Evolutionary conservation across 1,140 invertebrate genomes (phyloP).

Genomic region (Tetranychus urticae): DNA sequence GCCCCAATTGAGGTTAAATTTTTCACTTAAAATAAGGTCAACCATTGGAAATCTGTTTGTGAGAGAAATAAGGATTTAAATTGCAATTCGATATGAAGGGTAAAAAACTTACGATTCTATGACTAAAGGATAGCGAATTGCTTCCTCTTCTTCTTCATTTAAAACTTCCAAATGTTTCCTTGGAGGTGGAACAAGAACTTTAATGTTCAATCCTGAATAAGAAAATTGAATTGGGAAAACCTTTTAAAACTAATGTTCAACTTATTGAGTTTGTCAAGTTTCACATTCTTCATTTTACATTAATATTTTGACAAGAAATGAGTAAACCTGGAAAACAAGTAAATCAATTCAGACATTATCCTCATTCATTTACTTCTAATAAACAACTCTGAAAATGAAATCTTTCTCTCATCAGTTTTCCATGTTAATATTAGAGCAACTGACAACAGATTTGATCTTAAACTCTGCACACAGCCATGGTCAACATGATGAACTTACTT

Average conservation of each 20-base stretch:
- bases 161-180: not conserved
- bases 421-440: no score
- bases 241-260: no score
- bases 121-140: slow-evolving; percentile 24
- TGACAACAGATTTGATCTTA: no score
- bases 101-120: not conserved
- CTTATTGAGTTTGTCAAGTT: no score
- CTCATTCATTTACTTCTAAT: no score
- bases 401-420: no score
- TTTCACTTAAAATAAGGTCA: not conserved
- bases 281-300: no score
- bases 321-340: no score
- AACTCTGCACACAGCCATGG: no score
- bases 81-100: not conserved
- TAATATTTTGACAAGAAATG: no score
- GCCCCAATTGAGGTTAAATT: not conserved
- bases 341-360: no score
- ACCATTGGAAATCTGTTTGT: not conserved
- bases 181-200: not conserved
- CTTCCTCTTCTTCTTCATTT: not conserved
- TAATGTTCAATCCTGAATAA: not conserved
- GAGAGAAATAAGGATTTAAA: not conserved
- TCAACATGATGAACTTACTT: not conserved
- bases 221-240: not conserved
- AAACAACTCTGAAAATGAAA: no score